Conservation (phyloP, 2,888 invertebrate genomes). For the Drosophila borborema region DNA sequence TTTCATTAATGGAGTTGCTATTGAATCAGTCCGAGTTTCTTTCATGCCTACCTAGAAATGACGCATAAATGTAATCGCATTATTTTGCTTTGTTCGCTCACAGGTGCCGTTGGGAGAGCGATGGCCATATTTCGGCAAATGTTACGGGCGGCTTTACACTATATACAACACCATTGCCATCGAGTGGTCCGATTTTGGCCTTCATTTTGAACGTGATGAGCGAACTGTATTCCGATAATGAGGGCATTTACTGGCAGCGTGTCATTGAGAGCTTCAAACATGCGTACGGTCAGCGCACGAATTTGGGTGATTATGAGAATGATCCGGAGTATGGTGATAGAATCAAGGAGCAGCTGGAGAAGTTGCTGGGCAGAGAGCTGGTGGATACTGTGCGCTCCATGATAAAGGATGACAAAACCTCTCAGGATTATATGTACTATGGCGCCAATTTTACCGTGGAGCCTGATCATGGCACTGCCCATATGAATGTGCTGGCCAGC, state of each 20-base stretch:
- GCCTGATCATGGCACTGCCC: constrained; percentile 95
- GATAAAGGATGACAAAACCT: constrained; percentile 87
- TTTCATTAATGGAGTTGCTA: too few relatives aligned
- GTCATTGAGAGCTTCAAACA: constrained; percentile 96
- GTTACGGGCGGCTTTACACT: constrained; percentile 89
- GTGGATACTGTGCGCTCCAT: constrained; percentile 86
- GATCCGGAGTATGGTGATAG: constrained; percentile 64
- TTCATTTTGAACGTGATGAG: constrained; percentile 93
- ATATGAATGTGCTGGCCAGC: constrained; percentile 92
- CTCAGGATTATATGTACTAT: constrained; percentile 89
- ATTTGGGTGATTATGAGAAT: constrained; percentile 90
- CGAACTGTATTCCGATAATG: constrained; percentile 82
- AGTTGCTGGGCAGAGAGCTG: constrained; percentile 88
- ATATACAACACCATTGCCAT: constrained; percentile 92
- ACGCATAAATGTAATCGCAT: neutral
- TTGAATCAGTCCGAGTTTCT: too few relatives aligned
- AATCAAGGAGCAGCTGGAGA: constrained; percentile 85
- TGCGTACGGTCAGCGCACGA: constrained; percentile 93
- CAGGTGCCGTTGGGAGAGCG: constrained; percentile 88
- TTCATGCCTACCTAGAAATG: too few relatives aligned
- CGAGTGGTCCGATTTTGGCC: constrained; percentile 92
- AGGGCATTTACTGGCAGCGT: constrained; percentile 88
- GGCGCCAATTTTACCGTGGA: constrained; percentile 88
- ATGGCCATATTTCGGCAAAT: constrained; percentile 86
- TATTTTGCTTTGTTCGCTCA: neutral